Conservation (phyloP, 1,140 invertebrate genomes). For the Scaptomyza montana region DNA sequence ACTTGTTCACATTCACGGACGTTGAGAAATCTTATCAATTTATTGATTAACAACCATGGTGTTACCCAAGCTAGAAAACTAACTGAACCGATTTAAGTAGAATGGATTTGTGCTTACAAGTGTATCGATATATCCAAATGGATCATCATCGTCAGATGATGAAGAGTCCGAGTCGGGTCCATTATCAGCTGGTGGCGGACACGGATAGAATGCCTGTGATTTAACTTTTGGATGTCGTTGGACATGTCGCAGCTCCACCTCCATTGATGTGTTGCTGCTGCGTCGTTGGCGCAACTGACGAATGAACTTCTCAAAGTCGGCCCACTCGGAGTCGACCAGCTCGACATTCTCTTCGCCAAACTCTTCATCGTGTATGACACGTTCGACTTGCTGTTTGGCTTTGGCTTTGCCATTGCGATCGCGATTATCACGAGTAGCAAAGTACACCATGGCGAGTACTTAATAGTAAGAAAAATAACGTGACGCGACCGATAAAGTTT, state of each 20-base stretch:
- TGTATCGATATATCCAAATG: conserved; percentile 86
- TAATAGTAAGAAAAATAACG: conserved; percentile 3
- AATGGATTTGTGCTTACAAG: conserved; percentile 84
- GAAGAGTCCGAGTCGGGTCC: conserved; percentile 85
- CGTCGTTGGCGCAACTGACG: conserved; percentile 85
- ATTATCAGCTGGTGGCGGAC: conserved; percentile 86
- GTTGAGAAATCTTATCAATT: conserved; percentile 38
- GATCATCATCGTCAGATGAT: conserved; percentile 83
- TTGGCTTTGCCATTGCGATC: conserved; percentile 64
- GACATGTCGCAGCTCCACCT: conserved; percentile 85
- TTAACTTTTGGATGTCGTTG: conserved; percentile 83
- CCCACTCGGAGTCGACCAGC: conserved; percentile 83
- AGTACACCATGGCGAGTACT: conserved; percentile 66
- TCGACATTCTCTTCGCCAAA: conserved; percentile 84
- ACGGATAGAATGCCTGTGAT: conserved; percentile 88
- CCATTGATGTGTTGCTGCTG: conserved; percentile 85
- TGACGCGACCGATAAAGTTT: conserved; percentile 15
- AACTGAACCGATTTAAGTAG: background rate
- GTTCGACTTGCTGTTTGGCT: conserved; percentile 61
- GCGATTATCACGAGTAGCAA: conserved; percentile 63
- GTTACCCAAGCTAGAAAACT: conserved; percentile 1
- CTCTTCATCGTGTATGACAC: conserved; percentile 82
- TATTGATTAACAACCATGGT: conserved; percentile 3
- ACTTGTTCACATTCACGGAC: background rate
- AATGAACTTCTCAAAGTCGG: conserved; percentile 84